Conservation (phyloP, 2,888 invertebrate genomes). For the Catonia carolina region DNA sequence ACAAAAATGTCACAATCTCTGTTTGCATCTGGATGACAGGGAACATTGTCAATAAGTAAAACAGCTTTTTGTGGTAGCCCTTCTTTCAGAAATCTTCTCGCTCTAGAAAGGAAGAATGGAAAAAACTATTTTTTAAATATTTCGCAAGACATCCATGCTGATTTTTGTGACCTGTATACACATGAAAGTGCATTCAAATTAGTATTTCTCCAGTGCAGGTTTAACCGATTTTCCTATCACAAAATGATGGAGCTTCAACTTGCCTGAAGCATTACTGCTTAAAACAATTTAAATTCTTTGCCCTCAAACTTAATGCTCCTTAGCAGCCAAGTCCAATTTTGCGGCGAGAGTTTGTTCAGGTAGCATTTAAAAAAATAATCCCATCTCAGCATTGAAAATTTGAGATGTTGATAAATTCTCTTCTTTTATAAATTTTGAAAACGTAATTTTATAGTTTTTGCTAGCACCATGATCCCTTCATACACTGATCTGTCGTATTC, state of each 20-base stretch:
- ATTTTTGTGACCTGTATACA: constrained; percentile 14
- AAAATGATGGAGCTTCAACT: constrained; percentile 15
- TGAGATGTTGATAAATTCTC: no score
- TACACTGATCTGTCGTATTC: no score
- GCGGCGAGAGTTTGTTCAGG: background rate
- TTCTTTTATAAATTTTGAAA: no score
- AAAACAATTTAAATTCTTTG: background rate
- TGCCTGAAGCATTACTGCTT: constrained; percentile 18
- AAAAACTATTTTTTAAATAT: constrained; percentile 23
- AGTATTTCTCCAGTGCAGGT: constrained; percentile 16
- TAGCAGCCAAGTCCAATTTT: background rate
- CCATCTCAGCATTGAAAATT: no score
- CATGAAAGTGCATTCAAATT: constrained; percentile 15
- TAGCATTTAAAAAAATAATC: background rate
- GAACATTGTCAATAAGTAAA: constrained; percentile 26
- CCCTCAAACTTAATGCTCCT: background rate
- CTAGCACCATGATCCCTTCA: no score
- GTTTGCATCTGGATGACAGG: constrained; percentile 18
- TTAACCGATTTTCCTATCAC: constrained; percentile 22
- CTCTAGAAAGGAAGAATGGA: constrained; percentile 24
- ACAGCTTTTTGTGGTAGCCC: constrained; percentile 27
- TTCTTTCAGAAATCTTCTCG: constrained; percentile 24
- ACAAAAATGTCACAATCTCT: background rate
- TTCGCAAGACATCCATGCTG: constrained; percentile 19
- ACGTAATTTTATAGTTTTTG: no score